These are phyloP conservation scores for Atherinomorus stipes DNA, from an alignment of 2,113 vertebrate genomes.

Conservation along the genomic window DNA sequence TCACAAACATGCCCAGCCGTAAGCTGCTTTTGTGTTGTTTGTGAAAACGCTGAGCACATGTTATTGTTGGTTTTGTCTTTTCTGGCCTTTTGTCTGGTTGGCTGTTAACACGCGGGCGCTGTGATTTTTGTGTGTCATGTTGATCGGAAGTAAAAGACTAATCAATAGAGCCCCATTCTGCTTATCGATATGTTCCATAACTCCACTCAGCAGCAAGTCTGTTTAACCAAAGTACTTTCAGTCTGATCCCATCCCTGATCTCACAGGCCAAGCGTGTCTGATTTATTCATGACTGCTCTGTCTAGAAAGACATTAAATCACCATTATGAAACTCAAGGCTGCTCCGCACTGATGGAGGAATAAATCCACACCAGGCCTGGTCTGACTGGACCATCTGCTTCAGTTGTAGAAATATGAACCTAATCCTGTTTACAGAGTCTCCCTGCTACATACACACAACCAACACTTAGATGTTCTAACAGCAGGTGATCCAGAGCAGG, in stretches of 20 bases:
- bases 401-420: slow-evolving; percentile 23
- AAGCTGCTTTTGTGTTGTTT: no score
- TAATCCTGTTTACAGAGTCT: slow-evolving; percentile 26
- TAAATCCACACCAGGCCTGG: slow-evolving; percentile 22
- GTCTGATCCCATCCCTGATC: slow-evolving; percentile 7
- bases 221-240: background rate
- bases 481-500: slow-evolving; percentile 1
- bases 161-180: slow-evolving; percentile 34
- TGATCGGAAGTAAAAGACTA: slow-evolving; percentile 12
- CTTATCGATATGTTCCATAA: slow-evolving; percentile 40
- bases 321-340: background rate
- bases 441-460: background rate
- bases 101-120: slow-evolving; percentile 11
- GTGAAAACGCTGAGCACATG: slow-evolving; percentile 42
- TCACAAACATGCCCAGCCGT: no score
- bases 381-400: slow-evolving; percentile 37
- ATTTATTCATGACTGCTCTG: slow-evolving; percentile 34
- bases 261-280: slow-evolving; percentile 33
- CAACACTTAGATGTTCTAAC: slow-evolving; percentile 3
- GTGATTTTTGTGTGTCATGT: slow-evolving; percentile 15
- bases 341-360: background rate
- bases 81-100: slow-evolving; percentile 29
- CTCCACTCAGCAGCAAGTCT: slow-evolving; percentile 9
- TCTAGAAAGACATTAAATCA: slow-evolving; percentile 8
- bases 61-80: slow-evolving; percentile 39